Evolutionary conservation across 1,140 invertebrate species (phyloP).

Genomic region (Linepithema humile): DNA sequence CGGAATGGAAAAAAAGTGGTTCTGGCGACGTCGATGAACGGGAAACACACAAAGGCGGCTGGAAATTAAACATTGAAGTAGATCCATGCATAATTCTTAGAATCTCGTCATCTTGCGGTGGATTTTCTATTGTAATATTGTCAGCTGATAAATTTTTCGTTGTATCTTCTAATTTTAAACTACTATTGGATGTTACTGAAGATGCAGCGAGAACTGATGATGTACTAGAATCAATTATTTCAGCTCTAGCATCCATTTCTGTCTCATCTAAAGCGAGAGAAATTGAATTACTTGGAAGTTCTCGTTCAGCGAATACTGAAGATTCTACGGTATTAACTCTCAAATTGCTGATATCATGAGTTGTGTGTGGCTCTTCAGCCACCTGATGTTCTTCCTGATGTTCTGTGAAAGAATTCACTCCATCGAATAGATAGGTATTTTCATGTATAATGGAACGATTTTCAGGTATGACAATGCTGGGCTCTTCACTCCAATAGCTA

Average conservation of each 20-base stretch:
- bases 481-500: conserved; percentile 72
- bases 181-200: background rate
- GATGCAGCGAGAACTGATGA: background rate
- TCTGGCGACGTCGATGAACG: conserved; percentile 59
- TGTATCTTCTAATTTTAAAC: background rate
- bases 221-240: background rate
- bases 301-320: background rate
- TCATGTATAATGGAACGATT: conserved; percentile 21
- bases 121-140: background rate
- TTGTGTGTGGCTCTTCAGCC: background rate
- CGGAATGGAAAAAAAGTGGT: conserved; percentile 24
- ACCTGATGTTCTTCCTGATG: background rate
- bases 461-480: conserved; percentile 53
- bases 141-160: background rate
- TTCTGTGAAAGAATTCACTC: conserved; percentile 1
- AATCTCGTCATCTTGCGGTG: background rate
- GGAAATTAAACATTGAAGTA: conserved; percentile 5
- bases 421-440: conserved; percentile 54
- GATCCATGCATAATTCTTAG: background rate
- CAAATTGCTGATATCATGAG: background rate
- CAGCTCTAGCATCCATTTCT: background rate
- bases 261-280: background rate
- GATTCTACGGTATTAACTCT: background rate
- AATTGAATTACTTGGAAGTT: background rate
- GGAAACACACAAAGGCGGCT: background rate